Evolutionary conservation across 1,140 invertebrate genomes (phyloP), one percentile per base, ranked within the genome.

Genomic region (Sitophilus oryzae): DNA sequence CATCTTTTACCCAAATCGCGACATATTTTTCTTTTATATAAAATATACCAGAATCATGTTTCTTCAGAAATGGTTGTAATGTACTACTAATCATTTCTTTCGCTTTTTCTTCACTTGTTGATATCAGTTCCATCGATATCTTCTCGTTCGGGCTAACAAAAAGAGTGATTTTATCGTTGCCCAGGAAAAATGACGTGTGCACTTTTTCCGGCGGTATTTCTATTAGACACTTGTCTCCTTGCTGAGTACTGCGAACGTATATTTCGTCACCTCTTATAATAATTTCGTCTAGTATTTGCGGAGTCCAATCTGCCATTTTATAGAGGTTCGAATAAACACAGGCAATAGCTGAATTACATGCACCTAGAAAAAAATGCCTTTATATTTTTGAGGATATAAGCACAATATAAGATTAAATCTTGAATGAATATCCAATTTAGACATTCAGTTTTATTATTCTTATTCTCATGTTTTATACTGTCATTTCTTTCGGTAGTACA

Each of bases 271-370:
- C 68, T 34, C 59, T 20, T 6, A 61, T 34, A 8, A 69, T 34
- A 14, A 68, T 67, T 40, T 65, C 52, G 45, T 70, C 65, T 8
- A 70, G 6, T 5, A 57, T 44, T 2, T 51, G 8, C 8, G 25
- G 15, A 16, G 40, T 58, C 68, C 68, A 70, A 25, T 38, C 51
- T 8, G 46, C 53, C 59, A 67, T 68, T 36, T 61, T 58, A 49
- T 47, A 60, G 2, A 69, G 30, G 10, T 62, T 53, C 0, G 68
- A 56, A 42, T 64, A 65, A 3, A 62, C 48, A 16, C 63, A 61
- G 5, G 64, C 63, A 14, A 69, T 61, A 1, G 65, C 61, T 35
- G 66, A 70, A 47, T 63, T 64, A 18, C 63, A 60, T 18, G 66
- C 23, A 23, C 63, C 60, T 65, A 18, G 11, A 54, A 56, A 40